Evolutionary conservation across 2,888 invertebrate species (phyloP).

Genomic region (Eucriotettix oculatus): DNA sequence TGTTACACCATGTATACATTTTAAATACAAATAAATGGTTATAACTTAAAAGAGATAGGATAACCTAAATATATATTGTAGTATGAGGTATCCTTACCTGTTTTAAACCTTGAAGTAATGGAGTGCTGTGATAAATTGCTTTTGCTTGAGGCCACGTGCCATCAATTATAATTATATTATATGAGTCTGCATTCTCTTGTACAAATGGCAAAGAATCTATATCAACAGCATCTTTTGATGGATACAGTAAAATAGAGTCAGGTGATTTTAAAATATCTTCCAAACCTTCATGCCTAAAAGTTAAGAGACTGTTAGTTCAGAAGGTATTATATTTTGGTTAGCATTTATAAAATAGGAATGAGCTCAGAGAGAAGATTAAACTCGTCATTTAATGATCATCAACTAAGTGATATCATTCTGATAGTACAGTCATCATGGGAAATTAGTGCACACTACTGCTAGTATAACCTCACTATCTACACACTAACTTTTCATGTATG

Average conservation of each 20-base stretch:
- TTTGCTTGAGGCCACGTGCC: slow-evolving; percentile 95
- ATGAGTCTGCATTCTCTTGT: slow-evolving; percentile 29
- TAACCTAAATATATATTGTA: too few species aligned
- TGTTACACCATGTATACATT: too few species aligned
- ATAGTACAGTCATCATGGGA: background rate
- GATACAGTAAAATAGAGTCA: slow-evolving; percentile 65
- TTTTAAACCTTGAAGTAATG: slow-evolving; percentile 50
- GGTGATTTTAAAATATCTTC: slow-evolving; percentile 44
- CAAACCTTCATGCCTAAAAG: slow-evolving; percentile 33
- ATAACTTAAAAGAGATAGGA: too few species aligned
- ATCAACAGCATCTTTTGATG: slow-evolving; percentile 56
- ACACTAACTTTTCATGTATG: too few species aligned
- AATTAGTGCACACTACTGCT: background rate
- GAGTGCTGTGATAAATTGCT: slow-evolving; percentile 37
- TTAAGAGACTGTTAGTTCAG: background rate
- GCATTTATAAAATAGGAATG: background rate
- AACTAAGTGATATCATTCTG: background rate
- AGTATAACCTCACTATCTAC: too few species aligned
- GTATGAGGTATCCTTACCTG: slow-evolving; percentile 30
- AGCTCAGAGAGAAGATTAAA: background rate
- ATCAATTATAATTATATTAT: slow-evolving; percentile 72
- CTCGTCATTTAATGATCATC: background rate
- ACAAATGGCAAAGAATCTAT: slow-evolving; percentile 34
- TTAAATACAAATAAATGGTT: too few species aligned
- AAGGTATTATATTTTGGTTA: background rate